Evolutionary conservation across 2,113 vertebrate species (phyloP).

Genomic region (Leptosomus discolor): DNA sequence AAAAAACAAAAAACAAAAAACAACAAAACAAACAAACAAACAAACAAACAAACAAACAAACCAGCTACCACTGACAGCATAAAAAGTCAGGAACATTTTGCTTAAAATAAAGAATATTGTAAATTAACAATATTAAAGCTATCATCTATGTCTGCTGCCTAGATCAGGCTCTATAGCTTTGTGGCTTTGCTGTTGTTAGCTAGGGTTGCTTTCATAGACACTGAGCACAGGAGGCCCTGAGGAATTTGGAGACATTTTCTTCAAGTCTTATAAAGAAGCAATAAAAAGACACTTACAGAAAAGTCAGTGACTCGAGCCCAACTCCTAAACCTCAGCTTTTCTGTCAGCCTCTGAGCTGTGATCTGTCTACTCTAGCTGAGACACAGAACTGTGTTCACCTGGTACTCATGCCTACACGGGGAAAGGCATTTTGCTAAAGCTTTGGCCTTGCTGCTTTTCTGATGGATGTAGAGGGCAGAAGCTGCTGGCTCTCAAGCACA

Average conservation of each 20-base stretch:
- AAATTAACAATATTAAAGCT: not conserved
- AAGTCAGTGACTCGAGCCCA: not conserved
- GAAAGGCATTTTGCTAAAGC: not conserved
- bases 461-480: not conserved
- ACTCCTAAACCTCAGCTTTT: not conserved
- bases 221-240: not conserved
- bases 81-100: not conserved
- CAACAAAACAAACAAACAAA: too few relatives aligned
- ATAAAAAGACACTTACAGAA: not conserved
- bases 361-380: not conserved
- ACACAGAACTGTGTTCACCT: not conserved
- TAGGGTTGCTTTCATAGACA: not conserved
- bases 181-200: not conserved
- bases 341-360: not conserved
- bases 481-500: not conserved
- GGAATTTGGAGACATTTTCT: not conserved
- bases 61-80: not conserved
- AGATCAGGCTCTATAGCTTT: not conserved
- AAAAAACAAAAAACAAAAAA: not conserved
- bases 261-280: not conserved
- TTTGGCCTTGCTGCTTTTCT: not conserved
- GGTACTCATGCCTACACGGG: not conserved
- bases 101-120: not conserved
- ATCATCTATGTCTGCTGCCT: not conserved
- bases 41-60: too few relatives aligned